phyloP scores from a whole-genome alignment of 1,140 invertebrate species.

The Pemphigus obesinymphae region DNA sequence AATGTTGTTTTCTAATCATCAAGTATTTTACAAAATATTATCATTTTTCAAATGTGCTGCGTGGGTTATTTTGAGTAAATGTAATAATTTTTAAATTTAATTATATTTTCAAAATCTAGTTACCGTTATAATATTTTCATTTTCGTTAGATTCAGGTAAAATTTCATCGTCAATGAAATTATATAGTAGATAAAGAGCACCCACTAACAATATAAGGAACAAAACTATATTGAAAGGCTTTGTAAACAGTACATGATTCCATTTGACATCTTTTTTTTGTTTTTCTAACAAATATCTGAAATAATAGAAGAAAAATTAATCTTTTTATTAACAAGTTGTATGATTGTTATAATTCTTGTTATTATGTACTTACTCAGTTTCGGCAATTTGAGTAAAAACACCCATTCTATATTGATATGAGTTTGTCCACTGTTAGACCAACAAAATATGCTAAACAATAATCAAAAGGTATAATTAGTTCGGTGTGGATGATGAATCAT shows the following conservation, averaged over 20 bases:
- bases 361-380: background rate
- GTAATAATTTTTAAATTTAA: no score
- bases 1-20: no score
- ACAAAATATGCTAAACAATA: background rate
- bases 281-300: background rate
- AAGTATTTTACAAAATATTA: no score
- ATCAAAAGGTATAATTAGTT: background rate
- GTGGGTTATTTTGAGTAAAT: no score
- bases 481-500: no score
- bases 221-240: background rate
- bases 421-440: background rate
- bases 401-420: background rate
- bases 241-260: background rate
- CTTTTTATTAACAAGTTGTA: background rate
- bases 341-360: background rate
- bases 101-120: background rate
- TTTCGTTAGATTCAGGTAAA: no score
- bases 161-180: background rate
- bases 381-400: background rate
- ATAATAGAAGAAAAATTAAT: background rate
- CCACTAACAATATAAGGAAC: background rate
- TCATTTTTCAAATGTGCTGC: no score
- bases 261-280: background rate
- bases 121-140: background rate
- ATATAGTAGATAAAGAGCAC: background rate